Conservation (phyloP, 2,888 invertebrate species). For the Sipunculus nudus region DNA sequence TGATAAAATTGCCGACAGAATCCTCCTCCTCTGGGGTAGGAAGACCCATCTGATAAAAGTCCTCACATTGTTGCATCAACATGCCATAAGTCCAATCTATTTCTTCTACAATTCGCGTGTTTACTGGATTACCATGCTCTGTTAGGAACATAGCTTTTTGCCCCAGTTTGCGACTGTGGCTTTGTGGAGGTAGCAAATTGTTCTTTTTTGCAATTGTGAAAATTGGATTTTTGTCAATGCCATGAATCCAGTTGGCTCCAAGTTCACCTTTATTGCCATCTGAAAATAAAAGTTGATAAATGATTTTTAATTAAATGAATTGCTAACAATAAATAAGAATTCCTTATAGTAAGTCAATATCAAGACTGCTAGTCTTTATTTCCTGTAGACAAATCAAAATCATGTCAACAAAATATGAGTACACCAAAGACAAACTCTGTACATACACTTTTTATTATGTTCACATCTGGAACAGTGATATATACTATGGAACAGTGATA, state of each 20-base stretch:
- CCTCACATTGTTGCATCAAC: conserved; percentile 89
- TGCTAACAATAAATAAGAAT: no score
- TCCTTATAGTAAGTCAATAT: no score
- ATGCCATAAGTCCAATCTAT: conserved; percentile 93
- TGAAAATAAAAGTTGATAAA: no score
- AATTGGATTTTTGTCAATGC: conserved; percentile 69
- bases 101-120: conserved; percentile 72
- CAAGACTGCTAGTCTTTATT: no score
- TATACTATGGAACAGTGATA: no score
- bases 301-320: no score
- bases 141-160: conserved; percentile 90
- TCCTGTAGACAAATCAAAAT: no score
- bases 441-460: no score
- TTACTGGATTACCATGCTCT: conserved; percentile 88
- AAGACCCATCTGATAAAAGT: conserved; percentile 90
- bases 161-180: conserved; percentile 79
- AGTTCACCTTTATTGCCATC: conserved; percentile 63
- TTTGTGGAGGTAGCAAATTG: conserved; percentile 77
- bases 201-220: conserved; percentile 67
- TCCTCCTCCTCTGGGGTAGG: conserved; percentile 87
- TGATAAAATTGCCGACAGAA: conserved; percentile 91
- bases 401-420: no score
- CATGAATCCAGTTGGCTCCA: conserved; percentile 70
- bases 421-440: no score
- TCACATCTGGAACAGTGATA: no score